Evolutionary conservation across 2,888 invertebrate species (phyloP), one percentile per base, ranked within the genome.

Genomic region (Erpobdella octoculata): DNA sequence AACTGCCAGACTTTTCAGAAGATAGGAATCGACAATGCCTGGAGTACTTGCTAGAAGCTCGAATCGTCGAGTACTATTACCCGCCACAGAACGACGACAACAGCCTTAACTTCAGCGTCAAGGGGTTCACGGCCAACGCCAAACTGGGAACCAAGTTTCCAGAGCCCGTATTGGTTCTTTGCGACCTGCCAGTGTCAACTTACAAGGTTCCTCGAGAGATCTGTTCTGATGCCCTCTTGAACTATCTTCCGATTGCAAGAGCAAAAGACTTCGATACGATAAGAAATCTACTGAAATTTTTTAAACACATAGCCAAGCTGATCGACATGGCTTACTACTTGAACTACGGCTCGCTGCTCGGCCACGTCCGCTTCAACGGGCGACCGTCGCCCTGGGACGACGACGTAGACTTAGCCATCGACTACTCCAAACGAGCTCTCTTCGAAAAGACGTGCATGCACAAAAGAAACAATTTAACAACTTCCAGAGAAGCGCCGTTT

Each of bases 311-410:
- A n/a, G 35, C 62, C 21, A n/a, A 28, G 6, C n/a, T 33, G 9
- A 6, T 35, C 8, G 62, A 35, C 9, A 62, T 62, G 33, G 62
- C 28, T n/a, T 62, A 62, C 33, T 62, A 33, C 31, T 35, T 62
- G 35, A 62, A 33, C n/a, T 35, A 62, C 33, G 62, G 62, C n/a
- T 62, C 62, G 31, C 35, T 62, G 8, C n/a, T 62, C 4, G 62
- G 62, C 1, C 31, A 62, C 9, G 62, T 62, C 35, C 21, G 62
- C 28, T 35, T 33, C 25, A 35, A 62, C 62, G 33, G 33, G 35
- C 62, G 62, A 28, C 62, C 35, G 5, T 33, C 33, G n/a, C 62
- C 62, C 2, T 62, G 62, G 62, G 62, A 62, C 31, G 62, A 62
- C 35, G 62, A 62, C 62, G n/a, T 62, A 33, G 62, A 62, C 33